A percentile compares a stretch with the other conserved stretches of the same genome.
These are phyloP conservation scores for Octomys mimax DNA, from an alignment of 2,797 vertebrate genomes.

Conservation along the genomic window DNA sequence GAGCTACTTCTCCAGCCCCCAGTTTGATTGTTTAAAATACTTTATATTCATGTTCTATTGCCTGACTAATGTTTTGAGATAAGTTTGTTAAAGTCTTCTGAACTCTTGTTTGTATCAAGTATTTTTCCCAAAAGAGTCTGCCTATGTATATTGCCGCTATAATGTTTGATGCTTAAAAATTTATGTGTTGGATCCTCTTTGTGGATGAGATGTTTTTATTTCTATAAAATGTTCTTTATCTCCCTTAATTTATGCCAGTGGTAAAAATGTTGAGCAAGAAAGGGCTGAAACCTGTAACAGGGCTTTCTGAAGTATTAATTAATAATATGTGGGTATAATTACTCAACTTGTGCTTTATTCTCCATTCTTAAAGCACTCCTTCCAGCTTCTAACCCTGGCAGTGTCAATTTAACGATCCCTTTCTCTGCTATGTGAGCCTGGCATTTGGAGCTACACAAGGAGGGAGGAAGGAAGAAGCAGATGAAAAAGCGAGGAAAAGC, in stretches of 20 bases:
- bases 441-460: background rate
- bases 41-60: constrained; percentile 10
- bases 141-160: background rate
- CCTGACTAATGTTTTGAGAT: background rate
- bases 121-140: constrained; percentile 40
- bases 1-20: no score
- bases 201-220: background rate
- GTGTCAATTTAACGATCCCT: background rate
- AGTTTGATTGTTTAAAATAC: background rate
- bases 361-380: background rate
- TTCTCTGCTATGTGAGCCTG: background rate
- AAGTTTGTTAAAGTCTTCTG: constrained; percentile 11
- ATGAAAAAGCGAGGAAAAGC: background rate
- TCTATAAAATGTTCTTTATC: background rate
- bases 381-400: background rate
- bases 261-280: background rate
- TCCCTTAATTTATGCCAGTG: background rate
- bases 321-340: background rate
- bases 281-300: background rate
- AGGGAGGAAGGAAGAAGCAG: background rate
- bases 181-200: constrained; percentile 3
- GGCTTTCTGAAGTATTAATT: background rate
- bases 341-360: background rate
- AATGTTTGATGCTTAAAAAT: background rate
- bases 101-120: background rate